Conservation (phyloP, 2,888 invertebrate genomes). For the Litoditis marina region DNA sequence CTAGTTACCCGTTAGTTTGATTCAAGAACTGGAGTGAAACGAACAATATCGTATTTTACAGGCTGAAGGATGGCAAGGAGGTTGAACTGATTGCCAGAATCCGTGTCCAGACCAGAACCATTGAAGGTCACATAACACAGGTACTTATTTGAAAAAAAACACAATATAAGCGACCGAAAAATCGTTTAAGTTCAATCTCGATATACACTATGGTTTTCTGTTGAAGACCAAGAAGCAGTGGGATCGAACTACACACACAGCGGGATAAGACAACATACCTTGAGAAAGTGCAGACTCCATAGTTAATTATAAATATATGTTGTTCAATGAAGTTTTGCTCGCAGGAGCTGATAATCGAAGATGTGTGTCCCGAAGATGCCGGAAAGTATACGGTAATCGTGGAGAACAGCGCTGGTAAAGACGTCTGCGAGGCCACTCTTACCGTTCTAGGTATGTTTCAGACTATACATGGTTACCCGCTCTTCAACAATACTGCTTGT, state of each 20-base stretch:
- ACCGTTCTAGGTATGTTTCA: constrained; percentile 39
- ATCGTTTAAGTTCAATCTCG: no score
- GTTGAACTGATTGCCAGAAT: constrained; percentile 61
- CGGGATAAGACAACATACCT: no score
- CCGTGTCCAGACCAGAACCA: constrained; percentile 53
- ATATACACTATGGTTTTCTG: no score
- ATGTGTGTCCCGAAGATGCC: constrained; percentile 55
- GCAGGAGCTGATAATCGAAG: constrained; percentile 57
- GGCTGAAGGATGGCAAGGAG: constrained; percentile 59
- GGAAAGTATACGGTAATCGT: constrained; percentile 60
- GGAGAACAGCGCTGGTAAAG: constrained; percentile 56
- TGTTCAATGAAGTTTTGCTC: constrained; percentile 18
- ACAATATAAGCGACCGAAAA: no score
- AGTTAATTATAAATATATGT: no score
- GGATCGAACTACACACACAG: no score
- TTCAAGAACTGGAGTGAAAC: no score
- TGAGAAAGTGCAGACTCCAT: no score
- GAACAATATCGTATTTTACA: no score
- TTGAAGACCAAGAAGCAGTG: no score
- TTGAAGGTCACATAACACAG: constrained; percentile 41
- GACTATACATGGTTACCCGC: neutral
- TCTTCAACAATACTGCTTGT: no score
- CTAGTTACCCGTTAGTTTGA: no score
- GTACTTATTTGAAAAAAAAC: neutral
- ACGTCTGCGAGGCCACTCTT: constrained; percentile 56